These are phyloP conservation scores for Microcebus ravelobensis DNA, from an alignment of 2,113 vertebrate species.

Conservation along the genomic window DNA sequence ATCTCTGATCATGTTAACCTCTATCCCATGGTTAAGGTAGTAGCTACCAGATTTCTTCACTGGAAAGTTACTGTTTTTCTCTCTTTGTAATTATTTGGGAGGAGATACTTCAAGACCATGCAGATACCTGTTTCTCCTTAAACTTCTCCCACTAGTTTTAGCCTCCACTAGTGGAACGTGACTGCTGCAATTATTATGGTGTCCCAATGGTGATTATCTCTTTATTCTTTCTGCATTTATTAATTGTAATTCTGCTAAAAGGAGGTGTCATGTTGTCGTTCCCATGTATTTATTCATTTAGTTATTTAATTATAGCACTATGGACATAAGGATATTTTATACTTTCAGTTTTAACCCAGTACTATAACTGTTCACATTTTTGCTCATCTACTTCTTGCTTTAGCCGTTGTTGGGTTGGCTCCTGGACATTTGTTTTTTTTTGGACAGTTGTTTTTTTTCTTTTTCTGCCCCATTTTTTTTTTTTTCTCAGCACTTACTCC, in stretches of 20 bases:
- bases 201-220: neutral
- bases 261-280: neutral
- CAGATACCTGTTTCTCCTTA: neutral
- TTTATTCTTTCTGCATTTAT: neutral
- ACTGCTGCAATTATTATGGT: neutral
- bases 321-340: neutral
- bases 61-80: neutral
- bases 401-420: neutral
- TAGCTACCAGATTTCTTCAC: neutral
- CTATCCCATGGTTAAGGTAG: neutral
- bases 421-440: neutral
- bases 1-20: neutral
- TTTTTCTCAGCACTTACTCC: neutral
- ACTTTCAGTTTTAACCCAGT: neutral
- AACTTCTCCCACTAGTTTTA: neutral
- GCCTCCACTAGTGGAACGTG: neutral
- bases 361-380: neutral
- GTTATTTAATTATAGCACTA: neutral
- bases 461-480: no score
- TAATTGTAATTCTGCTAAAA: neutral
- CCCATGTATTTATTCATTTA: neutral
- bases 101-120: neutral
- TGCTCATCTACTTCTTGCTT: neutral
- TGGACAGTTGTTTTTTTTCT: neutral
- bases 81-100: neutral